Evolutionary conservation across 2,888 invertebrate species (phyloP).

Genomic region (Nezara viridula): DNA sequence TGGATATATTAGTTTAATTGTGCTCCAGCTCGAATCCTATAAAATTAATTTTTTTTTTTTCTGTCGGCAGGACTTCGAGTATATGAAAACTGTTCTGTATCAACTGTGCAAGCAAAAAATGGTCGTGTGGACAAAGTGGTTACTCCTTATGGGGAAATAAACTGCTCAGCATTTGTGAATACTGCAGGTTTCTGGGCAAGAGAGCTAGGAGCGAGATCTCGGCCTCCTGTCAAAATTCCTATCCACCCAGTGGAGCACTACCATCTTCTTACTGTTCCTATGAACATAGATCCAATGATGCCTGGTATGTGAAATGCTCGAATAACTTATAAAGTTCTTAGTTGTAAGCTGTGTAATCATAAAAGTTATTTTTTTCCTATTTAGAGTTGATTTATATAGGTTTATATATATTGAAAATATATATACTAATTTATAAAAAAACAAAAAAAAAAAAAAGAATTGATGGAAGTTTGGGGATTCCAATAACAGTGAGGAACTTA

Average conservation of each 20-base stretch:
- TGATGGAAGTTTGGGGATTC: no score
- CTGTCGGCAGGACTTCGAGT: slow-evolving; percentile 79
- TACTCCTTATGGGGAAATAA: slow-evolving; percentile 81
- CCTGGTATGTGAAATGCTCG: slow-evolving; percentile 78
- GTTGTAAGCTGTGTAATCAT: no score
- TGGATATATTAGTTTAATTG: no score
- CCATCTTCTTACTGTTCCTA: slow-evolving; percentile 88
- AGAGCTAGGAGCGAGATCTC: slow-evolving; percentile 86
- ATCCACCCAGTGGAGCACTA: slow-evolving; percentile 94
- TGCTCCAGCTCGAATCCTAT: neutral
- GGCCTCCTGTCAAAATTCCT: slow-evolving; percentile 87
- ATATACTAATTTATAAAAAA: no score
- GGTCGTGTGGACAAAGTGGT: slow-evolving; percentile 81
- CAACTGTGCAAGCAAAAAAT: slow-evolving; percentile 77
- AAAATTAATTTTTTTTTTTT: slow-evolving; percentile 50
- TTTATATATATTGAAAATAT: no score
- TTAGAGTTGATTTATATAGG: no score
- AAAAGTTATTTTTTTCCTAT: no score
- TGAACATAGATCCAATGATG: slow-evolving; percentile 82
- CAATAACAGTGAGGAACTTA: no score
- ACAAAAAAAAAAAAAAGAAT: no score
- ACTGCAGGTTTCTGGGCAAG: slow-evolving; percentile 96
- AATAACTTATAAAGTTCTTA: no score
- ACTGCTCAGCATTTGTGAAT: slow-evolving; percentile 94
- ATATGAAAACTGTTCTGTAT: slow-evolving; percentile 83